Percentiles rank a stretch among this genome's conserved stretches.
phyloP scores from a whole-genome alignment of 2,888 invertebrate genomes.

The Caenorhabditis wallacei region DNA sequence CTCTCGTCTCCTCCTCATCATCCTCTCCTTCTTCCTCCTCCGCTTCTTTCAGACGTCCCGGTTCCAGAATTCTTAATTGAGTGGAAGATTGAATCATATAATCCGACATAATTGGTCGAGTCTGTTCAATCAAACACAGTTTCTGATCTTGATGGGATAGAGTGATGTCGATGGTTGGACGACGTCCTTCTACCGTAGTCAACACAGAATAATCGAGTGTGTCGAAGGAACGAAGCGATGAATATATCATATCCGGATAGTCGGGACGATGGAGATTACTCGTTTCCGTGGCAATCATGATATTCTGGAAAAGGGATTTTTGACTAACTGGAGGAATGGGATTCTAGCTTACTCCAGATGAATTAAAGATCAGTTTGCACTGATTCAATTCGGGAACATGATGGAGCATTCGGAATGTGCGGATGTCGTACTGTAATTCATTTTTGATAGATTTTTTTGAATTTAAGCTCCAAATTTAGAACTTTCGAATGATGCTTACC shows the following conservation, averaged over 20 bases:
- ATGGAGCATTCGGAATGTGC: conserved; percentile 94
- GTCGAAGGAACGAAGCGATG: conserved; percentile 92
- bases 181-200: conserved; percentile 95
- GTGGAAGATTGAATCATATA: conserved; percentile 41
- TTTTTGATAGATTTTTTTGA: too few species aligned
- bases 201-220: conserved; percentile 90
- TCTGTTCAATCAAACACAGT: conserved; percentile 91
- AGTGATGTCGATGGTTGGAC: conserved; percentile 91
- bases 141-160: conserved; percentile 91
- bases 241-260: conserved; percentile 19
- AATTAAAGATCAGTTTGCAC: conserved; percentile 92
- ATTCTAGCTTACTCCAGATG: conserved; percentile 86
- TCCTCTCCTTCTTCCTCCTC: conserved; percentile 87
- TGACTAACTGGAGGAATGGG: conserved; percentile 22
- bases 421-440: conserved; percentile 91
- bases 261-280: conserved; percentile 25
- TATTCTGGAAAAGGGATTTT: conserved; percentile 54
- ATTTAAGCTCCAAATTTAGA: too few species aligned
- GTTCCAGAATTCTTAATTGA: conserved; percentile 42
- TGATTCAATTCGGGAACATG: conserved; percentile 96
- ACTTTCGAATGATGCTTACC: too few species aligned
- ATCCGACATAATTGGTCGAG: conserved; percentile 11
- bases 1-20: conserved; percentile 90
- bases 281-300: conserved; percentile 58
- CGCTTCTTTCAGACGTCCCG: conserved; percentile 88